Evolutionary conservation across 2,797 vertebrate genomes (phyloP).

Genomic region (Sarcoramphus papa): DNA sequence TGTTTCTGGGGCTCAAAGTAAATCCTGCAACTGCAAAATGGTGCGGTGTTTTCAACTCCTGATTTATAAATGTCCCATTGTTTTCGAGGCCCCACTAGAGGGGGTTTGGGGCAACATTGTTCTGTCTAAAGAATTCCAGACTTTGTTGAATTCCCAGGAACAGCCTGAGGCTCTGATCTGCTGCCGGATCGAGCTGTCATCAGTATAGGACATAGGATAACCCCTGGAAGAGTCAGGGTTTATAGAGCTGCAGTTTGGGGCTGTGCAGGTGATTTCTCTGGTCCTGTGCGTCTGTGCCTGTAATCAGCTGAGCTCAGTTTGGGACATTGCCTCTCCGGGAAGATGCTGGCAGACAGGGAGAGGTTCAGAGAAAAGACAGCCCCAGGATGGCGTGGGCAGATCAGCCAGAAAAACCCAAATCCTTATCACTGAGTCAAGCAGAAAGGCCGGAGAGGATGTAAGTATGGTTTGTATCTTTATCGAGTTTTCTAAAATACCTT

Average conservation of each 20-base stretch:
- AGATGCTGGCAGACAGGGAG: background rate
- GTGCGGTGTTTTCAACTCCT: background rate
- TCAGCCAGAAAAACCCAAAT: background rate
- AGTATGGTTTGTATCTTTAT: background rate
- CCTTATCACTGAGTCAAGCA: background rate
- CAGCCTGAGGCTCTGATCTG: background rate
- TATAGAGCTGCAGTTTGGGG: background rate
- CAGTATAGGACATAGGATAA: background rate
- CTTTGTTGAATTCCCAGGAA: background rate
- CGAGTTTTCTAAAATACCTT: background rate
- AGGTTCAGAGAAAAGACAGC: background rate
- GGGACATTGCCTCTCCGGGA: background rate
- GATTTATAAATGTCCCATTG: background rate
- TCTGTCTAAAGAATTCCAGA: background rate
- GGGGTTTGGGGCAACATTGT: background rate
- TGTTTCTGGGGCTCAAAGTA: background rate
- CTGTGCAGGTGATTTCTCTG: background rate
- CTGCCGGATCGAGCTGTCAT: background rate
- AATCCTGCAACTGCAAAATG: background rate
- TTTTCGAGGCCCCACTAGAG: background rate
- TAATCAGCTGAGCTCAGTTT: background rate
- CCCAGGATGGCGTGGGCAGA: background rate
- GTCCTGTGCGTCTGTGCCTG: rapidly evolving
- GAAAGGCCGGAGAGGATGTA: background rate
- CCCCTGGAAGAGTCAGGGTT: background rate